These are phyloP conservation scores for Kryphioiulus occultus DNA, from an alignment of 2,888 invertebrate species.

Conservation along the genomic window DNA sequence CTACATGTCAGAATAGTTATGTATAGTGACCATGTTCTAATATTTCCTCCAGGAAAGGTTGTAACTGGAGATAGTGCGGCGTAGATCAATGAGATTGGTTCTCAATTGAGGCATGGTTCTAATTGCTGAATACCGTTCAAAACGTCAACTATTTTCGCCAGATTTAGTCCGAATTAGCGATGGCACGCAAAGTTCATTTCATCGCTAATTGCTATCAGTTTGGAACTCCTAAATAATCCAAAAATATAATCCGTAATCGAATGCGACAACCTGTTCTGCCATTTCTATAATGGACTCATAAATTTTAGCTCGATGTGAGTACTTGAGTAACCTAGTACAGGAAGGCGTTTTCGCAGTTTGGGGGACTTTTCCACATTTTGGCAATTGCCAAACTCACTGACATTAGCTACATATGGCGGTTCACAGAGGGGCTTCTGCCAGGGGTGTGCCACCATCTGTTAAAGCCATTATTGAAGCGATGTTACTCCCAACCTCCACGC, in stretches of 20 bases:
- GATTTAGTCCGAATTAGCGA: background rate
- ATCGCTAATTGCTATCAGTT: background rate
- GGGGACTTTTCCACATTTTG: background rate
- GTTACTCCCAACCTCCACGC: background rate
- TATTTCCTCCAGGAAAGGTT: too few species aligned
- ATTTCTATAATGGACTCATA: background rate
- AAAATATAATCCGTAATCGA: background rate
- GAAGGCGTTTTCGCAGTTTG: background rate
- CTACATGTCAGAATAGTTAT: too few species aligned
- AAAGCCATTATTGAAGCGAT: background rate
- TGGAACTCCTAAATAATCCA: background rate
- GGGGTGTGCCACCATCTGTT: conserved; percentile 30
- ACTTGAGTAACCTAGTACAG: background rate
- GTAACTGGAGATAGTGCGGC: background rate
- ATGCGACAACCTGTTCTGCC: background rate
- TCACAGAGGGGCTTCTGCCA: background rate
- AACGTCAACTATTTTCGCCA: background rate
- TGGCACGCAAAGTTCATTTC: background rate
- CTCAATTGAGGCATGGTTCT: background rate
- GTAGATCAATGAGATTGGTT: background rate
- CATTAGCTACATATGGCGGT: background rate
- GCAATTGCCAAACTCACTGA: background rate
- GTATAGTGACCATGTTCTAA: too few species aligned
- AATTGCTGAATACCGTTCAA: background rate
- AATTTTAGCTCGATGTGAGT: background rate